Evolutionary conservation across 2,797 vertebrate genomes (phyloP).

Genomic region (Menidia menidia): DNA sequence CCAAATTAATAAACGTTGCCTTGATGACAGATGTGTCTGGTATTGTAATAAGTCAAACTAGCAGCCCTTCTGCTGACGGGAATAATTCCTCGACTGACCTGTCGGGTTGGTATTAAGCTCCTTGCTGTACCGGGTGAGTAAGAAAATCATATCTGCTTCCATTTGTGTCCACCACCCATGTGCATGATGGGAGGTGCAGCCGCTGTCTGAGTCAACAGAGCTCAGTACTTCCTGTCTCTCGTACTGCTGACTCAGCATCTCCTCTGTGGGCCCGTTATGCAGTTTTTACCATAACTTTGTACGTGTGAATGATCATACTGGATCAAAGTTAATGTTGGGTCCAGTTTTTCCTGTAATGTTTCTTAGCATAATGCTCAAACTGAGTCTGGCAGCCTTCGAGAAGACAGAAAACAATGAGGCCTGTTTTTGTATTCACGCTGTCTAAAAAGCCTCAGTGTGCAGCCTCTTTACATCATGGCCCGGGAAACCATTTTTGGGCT

Average conservation of each 20-base stretch:
- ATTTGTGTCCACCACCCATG: constrained; percentile 34
- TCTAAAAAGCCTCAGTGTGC: background rate
- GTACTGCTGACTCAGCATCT: constrained; percentile 56
- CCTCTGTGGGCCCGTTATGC: constrained; percentile 9
- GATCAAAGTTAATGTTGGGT: constrained; percentile 5
- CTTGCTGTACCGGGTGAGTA: constrained; percentile 11
- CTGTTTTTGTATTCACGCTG: background rate
- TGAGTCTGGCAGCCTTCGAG: background rate
- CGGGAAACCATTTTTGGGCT: no score
- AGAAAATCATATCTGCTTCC: constrained; percentile 44
- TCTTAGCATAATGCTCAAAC: background rate
- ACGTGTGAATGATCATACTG: no score
- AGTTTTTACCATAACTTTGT: background rate
- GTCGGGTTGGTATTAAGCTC: background rate
- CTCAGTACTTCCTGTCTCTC: constrained; percentile 60
- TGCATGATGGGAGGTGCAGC: constrained; percentile 30
- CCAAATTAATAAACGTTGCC: no score
- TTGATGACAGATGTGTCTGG: no score
- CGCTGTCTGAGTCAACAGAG: constrained; percentile 33
- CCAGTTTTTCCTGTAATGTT: background rate
- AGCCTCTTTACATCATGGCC: background rate
- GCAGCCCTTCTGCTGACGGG: constrained; percentile 11
- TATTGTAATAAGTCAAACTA: background rate
- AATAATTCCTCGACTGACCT: constrained; percentile 6
- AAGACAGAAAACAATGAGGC: background rate